These are phyloP conservation scores for Dolichopus griseipennis DNA, from an alignment of 2,888 invertebrate genomes.

Conservation along the genomic window DNA sequence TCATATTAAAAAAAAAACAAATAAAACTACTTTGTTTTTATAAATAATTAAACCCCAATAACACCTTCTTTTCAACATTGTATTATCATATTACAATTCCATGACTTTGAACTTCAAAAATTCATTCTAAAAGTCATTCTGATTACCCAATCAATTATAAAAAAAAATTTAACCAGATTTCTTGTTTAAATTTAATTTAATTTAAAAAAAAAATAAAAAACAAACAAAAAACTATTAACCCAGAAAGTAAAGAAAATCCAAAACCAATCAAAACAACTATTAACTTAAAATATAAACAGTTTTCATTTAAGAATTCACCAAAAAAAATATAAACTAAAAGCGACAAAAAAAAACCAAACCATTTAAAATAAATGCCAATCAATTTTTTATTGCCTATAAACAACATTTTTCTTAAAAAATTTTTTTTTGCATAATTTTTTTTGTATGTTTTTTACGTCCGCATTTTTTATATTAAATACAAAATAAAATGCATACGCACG, in stretches of 20 bases:
- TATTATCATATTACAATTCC: neutral
- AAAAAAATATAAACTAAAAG: no score
- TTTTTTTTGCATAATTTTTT: no score
- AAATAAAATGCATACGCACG: slow-evolving; percentile 6
- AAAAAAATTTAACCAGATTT: neutral
- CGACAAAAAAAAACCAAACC: neutral
- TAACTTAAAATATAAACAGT: neutral
- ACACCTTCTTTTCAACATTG: neutral
- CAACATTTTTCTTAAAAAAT: neutral
- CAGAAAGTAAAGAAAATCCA: neutral
- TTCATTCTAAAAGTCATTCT: neutral
- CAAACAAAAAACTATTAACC: neutral
- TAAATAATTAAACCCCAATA: neutral
- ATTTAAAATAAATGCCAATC: neutral
- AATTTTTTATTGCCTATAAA: neutral
- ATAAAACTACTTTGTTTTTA: no score
- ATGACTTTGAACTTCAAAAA: neutral
- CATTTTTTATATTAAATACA: neutral
- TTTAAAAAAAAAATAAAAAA: no score
- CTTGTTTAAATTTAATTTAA: neutral
- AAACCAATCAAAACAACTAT: neutral
- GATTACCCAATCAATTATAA: neutral
- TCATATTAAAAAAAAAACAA: no score
- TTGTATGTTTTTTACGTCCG: neutral
- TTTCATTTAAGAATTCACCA: neutral